phyloP scores from a whole-genome alignment of 1,140 invertebrate species.

The Atta cephalotes region DNA sequence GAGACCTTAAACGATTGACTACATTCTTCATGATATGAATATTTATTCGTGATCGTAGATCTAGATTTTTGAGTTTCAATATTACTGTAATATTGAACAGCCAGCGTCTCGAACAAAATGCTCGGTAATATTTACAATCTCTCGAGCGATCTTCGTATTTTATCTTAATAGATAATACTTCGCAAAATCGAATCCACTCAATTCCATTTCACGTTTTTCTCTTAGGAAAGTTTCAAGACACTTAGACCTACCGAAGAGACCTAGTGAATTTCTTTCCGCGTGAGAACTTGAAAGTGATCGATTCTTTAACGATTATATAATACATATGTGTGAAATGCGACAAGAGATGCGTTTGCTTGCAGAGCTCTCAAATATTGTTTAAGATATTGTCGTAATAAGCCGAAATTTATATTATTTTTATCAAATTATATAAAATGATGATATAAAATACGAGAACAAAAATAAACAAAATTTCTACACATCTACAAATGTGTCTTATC shows the following conservation, averaged over 20 bases:
- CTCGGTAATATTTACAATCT: conserved; percentile 65
- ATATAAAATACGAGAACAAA: not conserved
- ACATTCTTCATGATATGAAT: conserved; percentile 40
- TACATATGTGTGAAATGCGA: not conserved
- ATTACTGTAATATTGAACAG: conserved; percentile 40
- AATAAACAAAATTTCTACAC: not conserved
- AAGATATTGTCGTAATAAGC: conserved; percentile 10
- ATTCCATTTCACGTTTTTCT: conserved; percentile 59
- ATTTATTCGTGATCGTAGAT: conserved; percentile 32
- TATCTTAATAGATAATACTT: conserved; percentile 69
- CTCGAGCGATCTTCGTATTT: conserved; percentile 48
- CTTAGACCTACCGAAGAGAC: conserved; percentile 40
- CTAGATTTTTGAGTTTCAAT: conserved; percentile 24
- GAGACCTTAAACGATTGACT: conserved; percentile 3
- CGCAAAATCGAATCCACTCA: conserved; percentile 72
- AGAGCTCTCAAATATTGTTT: conserved; percentile 1
- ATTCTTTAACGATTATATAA: conserved; percentile 5
- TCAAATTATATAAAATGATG: not conserved
- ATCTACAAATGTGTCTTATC: not conserved
- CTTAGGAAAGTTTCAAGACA: conserved; percentile 64
- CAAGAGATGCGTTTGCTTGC: not conserved
- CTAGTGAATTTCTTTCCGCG: conserved; percentile 46
- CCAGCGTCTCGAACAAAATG: conserved; percentile 48
- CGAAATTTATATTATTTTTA: conserved; percentile 11
- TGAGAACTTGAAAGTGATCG: conserved; percentile 53